phyloP scores from a whole-genome alignment of 2,888 invertebrate species.

The Phyllotreta cruciferae region DNA sequence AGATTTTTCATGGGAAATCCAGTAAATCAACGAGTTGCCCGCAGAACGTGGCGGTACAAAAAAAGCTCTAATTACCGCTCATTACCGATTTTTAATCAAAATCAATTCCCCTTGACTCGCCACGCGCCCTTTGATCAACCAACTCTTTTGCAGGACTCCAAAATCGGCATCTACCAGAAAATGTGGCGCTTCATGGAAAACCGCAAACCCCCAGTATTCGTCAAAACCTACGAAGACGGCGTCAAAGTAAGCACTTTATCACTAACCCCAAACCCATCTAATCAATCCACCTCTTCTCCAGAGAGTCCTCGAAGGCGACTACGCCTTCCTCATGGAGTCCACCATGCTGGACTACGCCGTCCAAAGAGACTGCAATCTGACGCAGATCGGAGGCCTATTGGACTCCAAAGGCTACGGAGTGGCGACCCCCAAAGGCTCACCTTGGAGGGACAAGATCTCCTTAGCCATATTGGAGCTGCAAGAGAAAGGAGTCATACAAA shows the following conservation, averaged over 20 bases:
- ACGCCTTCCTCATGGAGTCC: constrained; percentile 98
- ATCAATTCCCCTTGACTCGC: too few relatives aligned
- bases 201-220: constrained; percentile 81
- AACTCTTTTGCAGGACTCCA: constrained; percentile 81
- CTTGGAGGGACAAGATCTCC: constrained; percentile 97
- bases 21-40: too few relatives aligned
- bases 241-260: constrained; percentile 62
- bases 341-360: constrained; percentile 96
- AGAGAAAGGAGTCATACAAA: constrained; percentile 92
- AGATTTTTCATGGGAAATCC: too few relatives aligned
- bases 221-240: constrained; percentile 90
- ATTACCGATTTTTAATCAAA: too few relatives aligned
- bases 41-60: too few relatives aligned
- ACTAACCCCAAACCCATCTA: background rate
- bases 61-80: too few relatives aligned
- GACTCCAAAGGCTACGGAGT: constrained; percentile 92
- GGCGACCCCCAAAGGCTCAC: constrained; percentile 93
- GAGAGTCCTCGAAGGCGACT: constrained; percentile 85
- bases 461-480: constrained; percentile 93
- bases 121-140: too few relatives aligned
- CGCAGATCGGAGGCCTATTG: constrained; percentile 92
- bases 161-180: constrained; percentile 79
- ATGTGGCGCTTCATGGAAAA: constrained; percentile 97
- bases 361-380: constrained; percentile 94
- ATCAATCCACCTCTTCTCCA: background rate